Percentiles rank a stretch among this genome's conserved stretches.
Evolutionary conservation across 2,797 vertebrate species (phyloP).

Genomic region (Anguilla pacifica): DNA sequence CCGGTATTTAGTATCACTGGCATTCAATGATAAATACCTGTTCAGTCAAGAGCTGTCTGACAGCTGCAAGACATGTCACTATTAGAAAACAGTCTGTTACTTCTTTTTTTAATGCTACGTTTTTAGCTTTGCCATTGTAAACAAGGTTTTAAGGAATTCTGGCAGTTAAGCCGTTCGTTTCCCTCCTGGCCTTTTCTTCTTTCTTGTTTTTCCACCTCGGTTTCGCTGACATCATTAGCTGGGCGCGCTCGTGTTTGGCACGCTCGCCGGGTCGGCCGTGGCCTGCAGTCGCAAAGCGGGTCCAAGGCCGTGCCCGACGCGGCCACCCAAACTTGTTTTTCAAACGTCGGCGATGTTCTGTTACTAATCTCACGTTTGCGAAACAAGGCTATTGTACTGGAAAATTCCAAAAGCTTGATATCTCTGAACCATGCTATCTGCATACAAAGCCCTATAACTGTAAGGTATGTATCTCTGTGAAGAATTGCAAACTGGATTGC

Average conservation of each 20-base stretch:
- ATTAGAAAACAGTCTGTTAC: background rate
- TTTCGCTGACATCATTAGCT: background rate
- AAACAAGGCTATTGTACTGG: no score
- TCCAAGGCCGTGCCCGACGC: background rate
- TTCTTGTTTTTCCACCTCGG: background rate
- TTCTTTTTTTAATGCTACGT: background rate
- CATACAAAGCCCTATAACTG: no score
- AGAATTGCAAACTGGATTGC: background rate
- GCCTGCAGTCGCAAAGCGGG: background rate
- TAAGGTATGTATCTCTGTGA: no score
- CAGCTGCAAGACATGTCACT: background rate
- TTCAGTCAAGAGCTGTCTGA: background rate
- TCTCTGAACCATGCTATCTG: no score
- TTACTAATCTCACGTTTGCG: background rate
- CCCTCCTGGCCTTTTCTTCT: background rate
- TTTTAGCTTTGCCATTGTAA: background rate
- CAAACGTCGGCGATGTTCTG: background rate
- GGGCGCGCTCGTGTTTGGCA: background rate
- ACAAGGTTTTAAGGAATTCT: background rate
- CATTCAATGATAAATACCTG: background rate
- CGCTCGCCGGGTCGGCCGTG: background rate
- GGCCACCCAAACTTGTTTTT: background rate
- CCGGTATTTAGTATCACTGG: background rate
- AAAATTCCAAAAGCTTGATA: no score
- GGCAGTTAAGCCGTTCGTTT: background rate